These are phyloP conservation scores for Pogonomyrmex barbatus DNA, from an alignment of 1,140 invertebrate genomes.

Conservation along the genomic window DNA sequence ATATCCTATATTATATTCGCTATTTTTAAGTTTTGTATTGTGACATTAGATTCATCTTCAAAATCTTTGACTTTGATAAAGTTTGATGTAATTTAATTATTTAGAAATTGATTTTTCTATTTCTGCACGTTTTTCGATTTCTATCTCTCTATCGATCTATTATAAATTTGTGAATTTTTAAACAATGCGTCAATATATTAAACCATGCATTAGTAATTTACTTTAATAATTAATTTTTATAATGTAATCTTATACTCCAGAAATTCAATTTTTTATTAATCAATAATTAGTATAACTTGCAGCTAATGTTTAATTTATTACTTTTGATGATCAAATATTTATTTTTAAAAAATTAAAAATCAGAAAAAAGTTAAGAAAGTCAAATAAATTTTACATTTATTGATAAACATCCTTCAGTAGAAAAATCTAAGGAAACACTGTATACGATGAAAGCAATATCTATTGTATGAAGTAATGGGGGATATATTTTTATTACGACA, in stretches of 20 bases:
- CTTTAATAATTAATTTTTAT: neutral
- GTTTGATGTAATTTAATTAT: too few relatives aligned
- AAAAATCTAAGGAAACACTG: constrained; percentile 22
- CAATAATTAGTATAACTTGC: neutral
- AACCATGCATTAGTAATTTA: neutral
- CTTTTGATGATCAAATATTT: neutral
- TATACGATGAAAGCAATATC: constrained; percentile 17
- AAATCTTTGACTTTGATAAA: too few relatives aligned
- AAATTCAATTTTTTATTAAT: neutral
- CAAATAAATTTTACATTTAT: neutral
- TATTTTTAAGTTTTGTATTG: too few relatives aligned
- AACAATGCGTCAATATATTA: neutral
- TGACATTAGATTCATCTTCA: too few relatives aligned
- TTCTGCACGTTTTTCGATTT: too few relatives aligned
- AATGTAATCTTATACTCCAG: neutral
- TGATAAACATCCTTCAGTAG: neutral
- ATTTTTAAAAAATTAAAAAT: neutral
- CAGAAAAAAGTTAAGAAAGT: neutral
- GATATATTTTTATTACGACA: neutral
- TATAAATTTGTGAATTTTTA: constrained; percentile 8
- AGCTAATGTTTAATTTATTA: neutral
- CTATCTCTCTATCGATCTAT: too few relatives aligned
- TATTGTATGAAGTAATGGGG: constrained; percentile 27
- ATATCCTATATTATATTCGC: too few relatives aligned
- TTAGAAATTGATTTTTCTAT: too few relatives aligned